A percentile compares a stretch with the other conserved stretches of the same genome.
Conservation (phyloP, 2,797 vertebrate species). For the Enteromius thamalakanensis region DNA sequence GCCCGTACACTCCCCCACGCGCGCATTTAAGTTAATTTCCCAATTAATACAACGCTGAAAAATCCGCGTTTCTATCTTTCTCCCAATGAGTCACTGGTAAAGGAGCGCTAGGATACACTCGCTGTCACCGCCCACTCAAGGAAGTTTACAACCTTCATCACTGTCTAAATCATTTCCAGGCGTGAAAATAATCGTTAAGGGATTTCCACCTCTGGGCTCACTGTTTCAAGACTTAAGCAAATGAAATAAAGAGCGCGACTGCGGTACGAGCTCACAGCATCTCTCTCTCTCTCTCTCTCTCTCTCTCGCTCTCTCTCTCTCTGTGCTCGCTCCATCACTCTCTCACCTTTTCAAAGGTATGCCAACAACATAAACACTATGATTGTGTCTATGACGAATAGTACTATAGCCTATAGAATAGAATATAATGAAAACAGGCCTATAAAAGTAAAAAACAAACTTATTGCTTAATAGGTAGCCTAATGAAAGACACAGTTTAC, state of each 20-base stretch:
- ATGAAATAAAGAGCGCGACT: conserved; percentile 76
- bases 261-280: conserved; percentile 70
- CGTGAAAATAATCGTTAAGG: conserved; percentile 61
- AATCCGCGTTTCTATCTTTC: conserved; percentile 71
- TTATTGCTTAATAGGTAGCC: background rate
- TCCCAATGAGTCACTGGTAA: conserved; percentile 51
- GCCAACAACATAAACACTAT: background rate
- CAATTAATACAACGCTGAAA: conserved; percentile 63
- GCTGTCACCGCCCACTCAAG: conserved; percentile 56
- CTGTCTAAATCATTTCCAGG: conserved; percentile 55
- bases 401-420: background rate
- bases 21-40: conserved; percentile 62
- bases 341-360: conserved; percentile 6
- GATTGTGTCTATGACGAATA: background rate
- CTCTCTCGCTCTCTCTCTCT: conserved; percentile 33
- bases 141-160: conserved; percentile 69
- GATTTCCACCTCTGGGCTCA: conserved; percentile 65
- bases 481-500: background rate
- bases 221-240: conserved; percentile 70
- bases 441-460: background rate
- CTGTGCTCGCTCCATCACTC: conserved; percentile 16
- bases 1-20: conserved; percentile 8
- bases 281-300: conserved; percentile 50
- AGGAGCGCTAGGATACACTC: conserved; percentile 63
- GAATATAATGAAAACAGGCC: background rate